These are phyloP conservation scores for Callinectes sapidus DNA, from an alignment of 2,888 invertebrate species.

Conservation along the genomic window DNA sequence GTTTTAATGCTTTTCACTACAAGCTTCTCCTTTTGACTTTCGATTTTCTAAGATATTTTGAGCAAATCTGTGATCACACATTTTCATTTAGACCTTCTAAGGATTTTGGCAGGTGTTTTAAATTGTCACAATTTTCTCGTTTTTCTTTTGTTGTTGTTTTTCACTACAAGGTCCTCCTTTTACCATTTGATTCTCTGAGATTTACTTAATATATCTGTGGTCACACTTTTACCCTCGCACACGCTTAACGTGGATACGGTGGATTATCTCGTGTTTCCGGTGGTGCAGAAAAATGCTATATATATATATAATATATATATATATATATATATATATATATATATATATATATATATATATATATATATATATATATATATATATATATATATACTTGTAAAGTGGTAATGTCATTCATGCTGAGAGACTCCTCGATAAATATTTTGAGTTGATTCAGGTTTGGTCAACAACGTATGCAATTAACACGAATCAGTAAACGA, in stretches of 20 bases:
- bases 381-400: not conserved
- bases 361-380: not conserved
- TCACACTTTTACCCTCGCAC: not conserved
- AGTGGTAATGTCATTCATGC: not conserved
- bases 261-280: not conserved
- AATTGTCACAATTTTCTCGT: too few species aligned
- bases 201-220: too few species aligned
- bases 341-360: not conserved
- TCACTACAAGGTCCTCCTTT: too few species aligned
- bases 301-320: too few species aligned
- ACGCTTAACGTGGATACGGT: not conserved
- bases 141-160: too few species aligned
- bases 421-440: not conserved
- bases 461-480: not conserved
- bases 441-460: not conserved
- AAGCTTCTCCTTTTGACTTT: too few species aligned
- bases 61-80: too few species aligned
- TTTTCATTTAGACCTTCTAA: too few species aligned
- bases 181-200: too few species aligned
- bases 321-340: not conserved
- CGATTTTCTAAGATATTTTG: too few species aligned
- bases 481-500: not conserved
- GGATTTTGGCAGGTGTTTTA: too few species aligned
- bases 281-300: not conserved
- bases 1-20: too few species aligned